Percentiles rank a stretch among this genome's conserved stretches.
These are phyloP conservation scores for Drosophila paracracens DNA, from an alignment of 2,888 invertebrate genomes.

Conservation along the genomic window DNA sequence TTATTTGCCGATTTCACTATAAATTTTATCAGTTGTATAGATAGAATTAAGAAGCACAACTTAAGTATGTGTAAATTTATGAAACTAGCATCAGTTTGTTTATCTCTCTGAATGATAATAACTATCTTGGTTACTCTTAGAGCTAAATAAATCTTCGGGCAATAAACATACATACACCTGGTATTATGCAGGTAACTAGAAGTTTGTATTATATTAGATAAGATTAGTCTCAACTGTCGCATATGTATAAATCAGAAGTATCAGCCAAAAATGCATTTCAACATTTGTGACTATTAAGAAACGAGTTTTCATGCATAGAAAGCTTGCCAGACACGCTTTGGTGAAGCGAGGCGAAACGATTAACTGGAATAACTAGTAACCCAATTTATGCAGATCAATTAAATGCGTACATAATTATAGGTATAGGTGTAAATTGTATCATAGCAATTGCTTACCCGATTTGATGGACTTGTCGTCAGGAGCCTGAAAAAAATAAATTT, in stretches of 20 bases:
- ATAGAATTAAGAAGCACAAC: neutral
- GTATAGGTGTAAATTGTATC: neutral
- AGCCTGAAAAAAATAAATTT: conserved; percentile 67
- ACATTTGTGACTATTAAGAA: neutral
- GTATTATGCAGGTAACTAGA: neutral
- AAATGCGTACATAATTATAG: neutral
- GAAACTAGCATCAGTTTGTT: neutral
- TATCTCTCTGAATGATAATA: neutral
- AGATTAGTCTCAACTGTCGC: neutral
- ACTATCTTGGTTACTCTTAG: neutral
- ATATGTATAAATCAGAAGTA: neutral
- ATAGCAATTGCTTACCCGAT: conserved; percentile 86
- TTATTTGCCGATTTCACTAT: conserved; percentile 65
- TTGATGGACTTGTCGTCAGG: conserved; percentile 86
- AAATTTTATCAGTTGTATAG: conserved; percentile 17
- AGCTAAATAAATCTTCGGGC: neutral
- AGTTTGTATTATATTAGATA: neutral
- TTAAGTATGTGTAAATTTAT: neutral
- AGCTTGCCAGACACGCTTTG: conserved; percentile 10
- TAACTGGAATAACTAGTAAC: neutral
- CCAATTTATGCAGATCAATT: neutral
- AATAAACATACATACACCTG: neutral
- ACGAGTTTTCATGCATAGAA: neutral
- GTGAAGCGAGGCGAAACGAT: neutral
- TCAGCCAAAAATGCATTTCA: neutral